phyloP scores from a whole-genome alignment of 2,888 invertebrate species.

The Xanthia togata region DNA sequence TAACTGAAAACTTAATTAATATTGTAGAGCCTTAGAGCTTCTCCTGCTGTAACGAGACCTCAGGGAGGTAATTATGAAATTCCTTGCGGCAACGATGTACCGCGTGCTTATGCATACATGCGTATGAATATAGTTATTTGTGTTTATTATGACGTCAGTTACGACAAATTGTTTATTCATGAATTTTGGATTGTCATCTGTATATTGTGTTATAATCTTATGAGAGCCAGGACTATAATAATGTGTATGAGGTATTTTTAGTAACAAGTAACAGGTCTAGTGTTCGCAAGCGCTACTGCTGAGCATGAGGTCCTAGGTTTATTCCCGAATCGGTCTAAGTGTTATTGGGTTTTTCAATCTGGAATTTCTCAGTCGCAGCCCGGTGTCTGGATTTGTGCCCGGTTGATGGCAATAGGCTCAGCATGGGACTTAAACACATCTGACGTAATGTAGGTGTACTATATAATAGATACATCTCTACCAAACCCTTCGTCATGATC shows the following conservation, averaged over 20 bases:
- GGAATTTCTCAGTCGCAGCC: background rate
- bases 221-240: background rate
- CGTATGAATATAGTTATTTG: conserved; percentile 24
- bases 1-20: conserved; percentile 60
- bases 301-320: background rate
- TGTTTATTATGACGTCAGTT: conserved; percentile 13
- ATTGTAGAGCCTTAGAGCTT: conserved; percentile 40
- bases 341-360: background rate
- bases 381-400: background rate
- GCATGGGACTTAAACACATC: background rate
- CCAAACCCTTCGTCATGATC: background rate
- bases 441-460: background rate
- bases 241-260: background rate
- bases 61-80: conserved; percentile 57
- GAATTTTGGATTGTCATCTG: conserved; percentile 2
- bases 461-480: background rate
- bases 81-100: conserved; percentile 32
- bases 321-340: background rate
- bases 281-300: background rate
- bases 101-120: conserved; percentile 11
- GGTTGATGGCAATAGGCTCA: background rate
- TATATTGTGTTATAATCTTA: background rate
- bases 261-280: background rate
- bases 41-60: conserved; percentile 35
- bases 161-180: conserved; percentile 31